These are phyloP conservation scores for Dryobota labecula DNA, from an alignment of 2,888 invertebrate genomes.

Conservation along the genomic window DNA sequence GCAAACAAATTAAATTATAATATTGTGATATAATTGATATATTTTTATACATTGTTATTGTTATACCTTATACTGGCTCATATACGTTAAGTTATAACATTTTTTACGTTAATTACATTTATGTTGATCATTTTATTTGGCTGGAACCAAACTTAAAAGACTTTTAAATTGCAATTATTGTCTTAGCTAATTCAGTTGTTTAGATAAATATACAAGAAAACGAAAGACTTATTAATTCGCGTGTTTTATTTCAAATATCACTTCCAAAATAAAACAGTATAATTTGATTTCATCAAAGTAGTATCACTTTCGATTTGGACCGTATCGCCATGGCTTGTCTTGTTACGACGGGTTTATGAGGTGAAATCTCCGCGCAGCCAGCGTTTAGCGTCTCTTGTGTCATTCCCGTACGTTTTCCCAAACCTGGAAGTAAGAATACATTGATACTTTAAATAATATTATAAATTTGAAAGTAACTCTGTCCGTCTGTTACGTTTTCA, in stretches of 20 bases:
- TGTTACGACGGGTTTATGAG: too few species aligned
- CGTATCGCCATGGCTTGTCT: conserved; percentile 40
- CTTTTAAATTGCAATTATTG: conserved; percentile 8
- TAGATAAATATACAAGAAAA: conserved; percentile 21
- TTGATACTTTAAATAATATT: too few species aligned
- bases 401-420: conserved; percentile 94
- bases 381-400: conserved; percentile 93
- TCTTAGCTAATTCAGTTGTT: conserved; percentile 25
- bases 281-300: conserved; percentile 60
- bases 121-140: conserved; percentile 13
- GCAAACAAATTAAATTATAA: conserved; percentile 32
- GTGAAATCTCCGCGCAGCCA: conserved; percentile 93
- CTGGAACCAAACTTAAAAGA: conserved; percentile 14
- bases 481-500: too few species aligned
- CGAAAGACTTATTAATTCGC: background rate
- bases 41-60: conserved; percentile 45
- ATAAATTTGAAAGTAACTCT: too few species aligned
- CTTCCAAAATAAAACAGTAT: conserved; percentile 33
- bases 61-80: conserved; percentile 1
- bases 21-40: conserved; percentile 40
- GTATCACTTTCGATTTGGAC: conserved; percentile 64
- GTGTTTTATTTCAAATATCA: conserved; percentile 46
- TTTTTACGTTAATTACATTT: background rate
- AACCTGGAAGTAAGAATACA: conserved; percentile 84
- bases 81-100: background rate